phyloP scores from a whole-genome alignment of 2,797 vertebrate species.

The Acrocephalus scirpaceus region DNA sequence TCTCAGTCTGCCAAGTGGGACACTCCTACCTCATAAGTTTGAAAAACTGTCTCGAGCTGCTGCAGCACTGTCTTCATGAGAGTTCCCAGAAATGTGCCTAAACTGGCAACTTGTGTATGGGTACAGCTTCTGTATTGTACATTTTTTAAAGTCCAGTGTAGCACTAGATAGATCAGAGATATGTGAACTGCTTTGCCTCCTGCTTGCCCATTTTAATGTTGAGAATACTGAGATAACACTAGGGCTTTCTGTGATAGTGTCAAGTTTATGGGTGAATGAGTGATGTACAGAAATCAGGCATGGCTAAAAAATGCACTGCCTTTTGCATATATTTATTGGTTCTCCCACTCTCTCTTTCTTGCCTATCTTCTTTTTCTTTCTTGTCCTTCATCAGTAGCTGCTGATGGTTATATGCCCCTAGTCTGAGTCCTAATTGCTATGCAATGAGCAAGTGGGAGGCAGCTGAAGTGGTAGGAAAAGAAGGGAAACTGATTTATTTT shows the following conservation, averaged over 20 bases:
- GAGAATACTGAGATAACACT: background rate
- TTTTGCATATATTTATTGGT: background rate
- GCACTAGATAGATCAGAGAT: background rate
- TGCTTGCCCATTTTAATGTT: background rate
- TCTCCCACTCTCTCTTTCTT: background rate
- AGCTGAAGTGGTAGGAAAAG: background rate
- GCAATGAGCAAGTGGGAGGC: background rate
- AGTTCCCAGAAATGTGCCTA: background rate
- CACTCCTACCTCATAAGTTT: background rate
- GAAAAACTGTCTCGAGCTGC: background rate
- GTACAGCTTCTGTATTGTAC: background rate
- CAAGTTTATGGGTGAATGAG: background rate
- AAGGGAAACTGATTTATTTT: background rate
- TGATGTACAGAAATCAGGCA: background rate
- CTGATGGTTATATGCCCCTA: background rate
- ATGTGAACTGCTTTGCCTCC: background rate
- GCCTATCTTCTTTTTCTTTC: background rate
- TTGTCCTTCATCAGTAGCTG: background rate
- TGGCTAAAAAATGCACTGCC: background rate
- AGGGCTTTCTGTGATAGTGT: background rate
- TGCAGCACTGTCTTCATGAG: background rate
- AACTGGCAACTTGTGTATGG: background rate
- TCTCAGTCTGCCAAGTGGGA: background rate
- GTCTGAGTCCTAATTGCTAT: background rate
- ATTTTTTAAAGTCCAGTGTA: background rate